Percentiles rank a stretch among this genome's conserved stretches.
phyloP scores from a whole-genome alignment of 2,113 vertebrate genomes.

The Mus pahari region DNA sequence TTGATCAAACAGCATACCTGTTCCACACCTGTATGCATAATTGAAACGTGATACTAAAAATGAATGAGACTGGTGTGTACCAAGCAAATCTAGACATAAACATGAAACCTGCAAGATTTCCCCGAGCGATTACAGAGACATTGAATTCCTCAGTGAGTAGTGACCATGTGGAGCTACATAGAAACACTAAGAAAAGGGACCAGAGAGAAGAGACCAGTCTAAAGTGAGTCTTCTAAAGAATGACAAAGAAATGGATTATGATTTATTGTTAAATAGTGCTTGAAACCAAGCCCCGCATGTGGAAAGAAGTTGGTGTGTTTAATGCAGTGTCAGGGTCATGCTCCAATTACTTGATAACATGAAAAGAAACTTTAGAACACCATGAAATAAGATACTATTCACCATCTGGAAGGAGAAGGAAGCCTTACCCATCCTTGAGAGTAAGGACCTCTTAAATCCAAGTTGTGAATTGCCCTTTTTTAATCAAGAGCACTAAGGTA shows the following conservation, averaged over 20 bases:
- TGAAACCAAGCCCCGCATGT: neutral
- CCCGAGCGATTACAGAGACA: neutral
- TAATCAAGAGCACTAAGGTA: constrained; percentile 62
- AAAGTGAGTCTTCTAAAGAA: neutral
- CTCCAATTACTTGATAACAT: neutral
- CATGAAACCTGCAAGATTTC: neutral
- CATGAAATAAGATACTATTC: constrained; percentile 36
- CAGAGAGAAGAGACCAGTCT: neutral
- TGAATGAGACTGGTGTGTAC: neutral
- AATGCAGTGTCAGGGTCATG: neutral
- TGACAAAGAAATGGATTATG: neutral
- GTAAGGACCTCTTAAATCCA: constrained; percentile 43
- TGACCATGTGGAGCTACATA: neutral
- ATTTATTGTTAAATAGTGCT: neutral
- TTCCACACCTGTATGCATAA: constrained; percentile 14
- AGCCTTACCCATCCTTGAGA: neutral
- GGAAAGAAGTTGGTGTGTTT: neutral
- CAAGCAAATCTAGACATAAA: constrained; percentile 4
- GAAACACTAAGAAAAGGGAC: neutral
- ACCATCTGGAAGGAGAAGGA: neutral
- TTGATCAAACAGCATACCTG: constrained; percentile 60
- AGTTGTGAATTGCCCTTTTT: constrained; percentile 43
- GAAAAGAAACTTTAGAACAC: neutral
- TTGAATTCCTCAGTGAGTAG: neutral
- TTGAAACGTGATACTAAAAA: constrained; percentile 25